Evolutionary conservation across 2,797 vertebrate species (phyloP), one percentile per base, ranked within the genome.

Genomic region (Chromobotia macracanthus): DNA sequence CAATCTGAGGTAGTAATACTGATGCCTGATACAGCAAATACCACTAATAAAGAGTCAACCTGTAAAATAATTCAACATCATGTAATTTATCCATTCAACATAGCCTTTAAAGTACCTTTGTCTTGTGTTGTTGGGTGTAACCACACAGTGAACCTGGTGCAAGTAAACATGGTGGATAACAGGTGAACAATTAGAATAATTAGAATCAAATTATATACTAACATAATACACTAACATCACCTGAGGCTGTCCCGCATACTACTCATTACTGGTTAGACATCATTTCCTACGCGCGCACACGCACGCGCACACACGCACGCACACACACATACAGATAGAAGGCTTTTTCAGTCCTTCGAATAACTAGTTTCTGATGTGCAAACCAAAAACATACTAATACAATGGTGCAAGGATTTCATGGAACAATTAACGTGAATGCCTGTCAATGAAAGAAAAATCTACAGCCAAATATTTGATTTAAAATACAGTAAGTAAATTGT

Each of bases 31-130:
- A 1, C 18, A 41, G 5, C 9, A 76, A 44, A 41, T 7, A 44
- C 5, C 23, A 3, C 19, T 76, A 28, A 79, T 66, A 56, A 79
- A 56, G 60, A 79, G 61, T 12, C 38, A 7, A 21, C 31, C 19
- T 60, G n/a, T 65, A 35, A 6, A 72, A 35, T 67, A 41, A 1
- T 72, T 66, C 15, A 51, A 79, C 68, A 79, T 72, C 63, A 72
- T 56, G 35, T 79, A 46, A 79, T 80, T 70, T 56, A 72, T 51
- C 38, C 19, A 35, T 55, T 51, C 16, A 73, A 21, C 23, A 19
- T 73, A 41, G 6, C 9, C 35, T 58, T 80, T 9, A 72, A 28
- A 79, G 50, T 72, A 72, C 31, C 69, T 65, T 50, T 58, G 25
- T 75, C 25, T 9, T 10, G 9, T 5, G 10, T 28, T 60, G 3